A percentile compares a stretch with the other conserved stretches of the same genome.
Evolutionary conservation across 2,113 vertebrate genomes (phyloP).

Genomic region (Protobothrops flavoviridis): DNA sequence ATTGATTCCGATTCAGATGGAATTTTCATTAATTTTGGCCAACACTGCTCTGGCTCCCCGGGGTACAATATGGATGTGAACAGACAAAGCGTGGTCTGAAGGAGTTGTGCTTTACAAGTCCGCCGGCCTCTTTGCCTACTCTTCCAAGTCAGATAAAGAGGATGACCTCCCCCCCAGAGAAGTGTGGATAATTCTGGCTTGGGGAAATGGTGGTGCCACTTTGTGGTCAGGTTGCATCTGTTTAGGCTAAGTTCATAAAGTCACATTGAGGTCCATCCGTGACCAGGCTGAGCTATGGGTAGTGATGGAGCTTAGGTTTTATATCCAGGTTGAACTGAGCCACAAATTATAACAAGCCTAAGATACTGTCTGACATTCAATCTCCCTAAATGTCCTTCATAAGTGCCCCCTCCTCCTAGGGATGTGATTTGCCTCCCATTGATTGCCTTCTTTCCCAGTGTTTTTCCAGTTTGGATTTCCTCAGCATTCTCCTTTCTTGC

Average conservation of each 20-base stretch:
- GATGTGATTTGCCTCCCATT: background rate
- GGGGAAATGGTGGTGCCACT: background rate
- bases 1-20: slow-evolving; percentile 84
- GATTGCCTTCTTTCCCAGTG: background rate
- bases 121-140: background rate
- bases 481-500: too few relatives aligned
- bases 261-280: background rate
- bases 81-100: slow-evolving; percentile 79
- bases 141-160: background rate
- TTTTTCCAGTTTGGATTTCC: background rate
- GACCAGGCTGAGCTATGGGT: background rate
- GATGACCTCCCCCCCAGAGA: background rate
- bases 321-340: background rate
- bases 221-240: background rate
- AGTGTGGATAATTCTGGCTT: background rate
- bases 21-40: slow-evolving; percentile 90
- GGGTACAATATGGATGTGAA: slow-evolving; percentile 66
- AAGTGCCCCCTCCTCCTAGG: background rate
- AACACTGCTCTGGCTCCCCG: slow-evolving; percentile 63
- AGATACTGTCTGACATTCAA: background rate
- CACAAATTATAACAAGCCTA: background rate
- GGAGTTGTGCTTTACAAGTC: rapidly evolving
- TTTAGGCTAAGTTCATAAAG: background rate
- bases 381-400: background rate
- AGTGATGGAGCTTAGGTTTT: background rate